Evolutionary conservation across 2,113 vertebrate genomes (phyloP), one percentile per base, ranked within the genome.

Genomic region (Myotis brandtii): DNA sequence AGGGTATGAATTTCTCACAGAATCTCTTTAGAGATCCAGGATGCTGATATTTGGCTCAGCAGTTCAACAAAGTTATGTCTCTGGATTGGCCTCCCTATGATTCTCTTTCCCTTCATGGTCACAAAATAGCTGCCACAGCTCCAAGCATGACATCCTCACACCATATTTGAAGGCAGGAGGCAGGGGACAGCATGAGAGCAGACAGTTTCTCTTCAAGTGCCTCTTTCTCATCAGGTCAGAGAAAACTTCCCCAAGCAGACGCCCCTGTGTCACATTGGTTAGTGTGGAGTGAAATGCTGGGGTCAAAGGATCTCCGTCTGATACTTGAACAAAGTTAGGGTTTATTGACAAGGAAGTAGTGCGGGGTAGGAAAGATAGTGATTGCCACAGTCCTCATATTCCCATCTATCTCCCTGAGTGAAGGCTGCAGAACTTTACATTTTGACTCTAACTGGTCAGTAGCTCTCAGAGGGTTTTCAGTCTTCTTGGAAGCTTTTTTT

Each of bases 91-190:
- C 17, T 83, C 25, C 20, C 10, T 50, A 2, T n/a, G 70, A 72
- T n/a, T 90, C 59, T 11, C 6, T 14, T 86, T 48, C 2, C 16
- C 23, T 14, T 80, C 40, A 37, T 73, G 21, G 25, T 86, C 52
- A 92, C 48, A 82, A 52, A 91, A 72, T 37, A 37, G 88, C 50
- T 92, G 76, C 87, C 70, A 40, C 37, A 72, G 73, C 34, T 88
- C 23, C n/a, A 89, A 5, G 3, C 40, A 52, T 82, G 48, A 18
- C 7, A 70, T 25, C 18, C 14, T 92, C 13, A 79, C 1, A 32
- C 20, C 17, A 40, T 13, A 17, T 30, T 89, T 21, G 52, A 40
- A 50, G 40, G 11, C 9, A 79, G 37, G 43, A 87, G 73, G 54
- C 32, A 66, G 37, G 13, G 17, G 69, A 2, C 34, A 83, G 52